Evolutionary conservation across 2,888 invertebrate genomes (phyloP), one percentile per base, ranked within the genome.

Genomic region (Leptinotarsa tumamoca): DNA sequence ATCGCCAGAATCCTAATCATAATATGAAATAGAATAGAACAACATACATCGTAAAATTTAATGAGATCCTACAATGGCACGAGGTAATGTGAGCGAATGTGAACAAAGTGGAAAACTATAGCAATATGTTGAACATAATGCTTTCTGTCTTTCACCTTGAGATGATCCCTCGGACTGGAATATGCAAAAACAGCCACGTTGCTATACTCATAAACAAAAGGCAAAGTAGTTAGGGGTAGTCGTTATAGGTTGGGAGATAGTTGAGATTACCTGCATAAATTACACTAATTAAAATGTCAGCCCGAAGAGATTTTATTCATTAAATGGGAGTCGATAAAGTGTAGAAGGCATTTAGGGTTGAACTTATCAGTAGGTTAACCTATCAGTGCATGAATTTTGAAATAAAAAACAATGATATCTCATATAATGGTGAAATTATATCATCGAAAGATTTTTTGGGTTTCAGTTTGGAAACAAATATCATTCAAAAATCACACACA

Each of bases 201-300:
- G 74, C 71, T 77, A 66, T 74, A 56, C 33, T 68, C 72, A 72
- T 77, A 75, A 72, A 77, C 77, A 80, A 78, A 80, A 71, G 74
- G 58, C 61, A 67, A 58, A 56, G 72, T 78, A 76, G 77, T 75
- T 78, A 76, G 78, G 76, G 21, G 33, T 76, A 61, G 72, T 70
- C 76, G 61, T 76, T 75, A 80, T 75, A 79, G 80, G 78, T 76
- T 69, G 74, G 56, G 74, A 78, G 79, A 80, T 81, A 78, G 80
- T 80, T 77, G 79, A 82, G 80, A 82, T 81, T 80, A 80, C 80
- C 74, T 80, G 81, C 80, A 81, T 82, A 81, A 81, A 81, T 81
- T 82, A 75, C 74, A 73, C 78, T 82, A 80, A 82, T 82, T 80
- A 82, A 82, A 82, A 81, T 78, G 80, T 79, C 76, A 79, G 79